Percentiles rank a stretch among this genome's conserved stretches.
Conservation (phyloP, 2,797 vertebrate species). For the Iguana delicatissima region DNA sequence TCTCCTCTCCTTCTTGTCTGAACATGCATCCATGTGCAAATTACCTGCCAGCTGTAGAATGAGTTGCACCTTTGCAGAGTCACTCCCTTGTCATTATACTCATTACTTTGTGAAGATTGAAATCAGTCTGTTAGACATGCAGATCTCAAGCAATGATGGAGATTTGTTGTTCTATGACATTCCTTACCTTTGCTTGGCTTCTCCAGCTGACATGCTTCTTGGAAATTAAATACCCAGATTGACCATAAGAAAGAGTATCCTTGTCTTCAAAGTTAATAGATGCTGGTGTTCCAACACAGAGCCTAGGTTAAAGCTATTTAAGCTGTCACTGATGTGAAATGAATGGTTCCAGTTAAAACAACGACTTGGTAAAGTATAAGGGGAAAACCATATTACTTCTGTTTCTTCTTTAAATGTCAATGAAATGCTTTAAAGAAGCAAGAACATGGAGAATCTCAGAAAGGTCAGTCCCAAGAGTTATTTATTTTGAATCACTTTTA, state of each 20-base stretch:
- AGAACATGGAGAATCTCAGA: not conserved
- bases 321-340: slow-evolving; percentile 66
- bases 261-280: slow-evolving; percentile 51
- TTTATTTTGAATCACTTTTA: slow-evolving; percentile 14
- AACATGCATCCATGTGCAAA: slow-evolving; percentile 59
- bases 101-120: slow-evolving; percentile 60
- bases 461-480: not conserved
- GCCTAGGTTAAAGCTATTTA: slow-evolving; percentile 65
- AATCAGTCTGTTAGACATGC: slow-evolving; percentile 53
- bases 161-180: slow-evolving; percentile 48
- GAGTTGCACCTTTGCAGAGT: slow-evolving; percentile 49
- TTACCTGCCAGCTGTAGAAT: slow-evolving; percentile 52
- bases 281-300: slow-evolving; percentile 66
- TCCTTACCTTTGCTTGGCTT: slow-evolving; percentile 61
- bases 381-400: slow-evolving; percentile 47
- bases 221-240: slow-evolving; percentile 62
- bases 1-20: slow-evolving; percentile 43
- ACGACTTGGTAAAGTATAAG: slow-evolving; percentile 54
- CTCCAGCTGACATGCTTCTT: slow-evolving; percentile 51
- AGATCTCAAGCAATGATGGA: slow-evolving; percentile 45
- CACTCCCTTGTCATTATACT: slow-evolving; percentile 41
- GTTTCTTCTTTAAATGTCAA: slow-evolving; percentile 51
- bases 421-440: slow-evolving; percentile 54
- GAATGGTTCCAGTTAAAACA: slow-evolving; percentile 51
- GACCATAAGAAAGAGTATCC: slow-evolving; percentile 49